Conservation (phyloP, 2,888 invertebrate species). For the Oscheius sp. region DNA sequence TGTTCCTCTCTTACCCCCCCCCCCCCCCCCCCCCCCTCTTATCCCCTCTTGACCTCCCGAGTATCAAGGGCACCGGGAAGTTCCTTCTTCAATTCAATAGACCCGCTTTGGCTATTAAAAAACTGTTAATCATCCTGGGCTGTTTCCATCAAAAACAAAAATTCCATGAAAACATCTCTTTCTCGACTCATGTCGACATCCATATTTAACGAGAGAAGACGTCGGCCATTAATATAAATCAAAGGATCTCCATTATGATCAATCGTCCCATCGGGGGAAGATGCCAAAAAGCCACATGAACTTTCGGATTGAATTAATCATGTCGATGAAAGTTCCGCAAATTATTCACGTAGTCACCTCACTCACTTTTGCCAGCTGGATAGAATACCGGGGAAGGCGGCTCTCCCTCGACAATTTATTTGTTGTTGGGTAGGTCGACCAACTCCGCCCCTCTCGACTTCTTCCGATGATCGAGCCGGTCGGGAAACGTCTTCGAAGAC, state of each 20-base stretch:
- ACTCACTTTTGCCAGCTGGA: not conserved
- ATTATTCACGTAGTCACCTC: not conserved
- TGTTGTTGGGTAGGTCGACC: not conserved
- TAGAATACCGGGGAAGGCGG: not conserved
- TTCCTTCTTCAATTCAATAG: too few species aligned
- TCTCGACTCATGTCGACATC: not conserved
- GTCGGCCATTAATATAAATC: slow-evolving; percentile 13
- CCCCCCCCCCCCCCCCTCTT: too few species aligned
- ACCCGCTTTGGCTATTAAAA: too few species aligned
- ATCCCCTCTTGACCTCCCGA: too few species aligned
- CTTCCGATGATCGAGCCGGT: slow-evolving; percentile 15
- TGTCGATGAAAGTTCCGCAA: not conserved
- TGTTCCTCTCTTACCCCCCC: too few species aligned
- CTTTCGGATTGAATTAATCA: not conserved
- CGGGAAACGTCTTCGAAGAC: slow-evolving; percentile 37
- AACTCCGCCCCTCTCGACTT: not conserved
- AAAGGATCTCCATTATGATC: not conserved
- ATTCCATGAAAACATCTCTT: not conserved
- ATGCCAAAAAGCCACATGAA: not conserved
- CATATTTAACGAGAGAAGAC: not conserved
- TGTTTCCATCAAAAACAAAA: not conserved
- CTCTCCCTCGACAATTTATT: not conserved
- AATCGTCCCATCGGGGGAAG: not conserved
- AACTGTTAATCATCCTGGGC: too few species aligned
- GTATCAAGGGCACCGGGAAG: too few species aligned